Evolutionary conservation across 2,888 invertebrate species (phyloP).

Genomic region (Chirona hameri): DNA sequence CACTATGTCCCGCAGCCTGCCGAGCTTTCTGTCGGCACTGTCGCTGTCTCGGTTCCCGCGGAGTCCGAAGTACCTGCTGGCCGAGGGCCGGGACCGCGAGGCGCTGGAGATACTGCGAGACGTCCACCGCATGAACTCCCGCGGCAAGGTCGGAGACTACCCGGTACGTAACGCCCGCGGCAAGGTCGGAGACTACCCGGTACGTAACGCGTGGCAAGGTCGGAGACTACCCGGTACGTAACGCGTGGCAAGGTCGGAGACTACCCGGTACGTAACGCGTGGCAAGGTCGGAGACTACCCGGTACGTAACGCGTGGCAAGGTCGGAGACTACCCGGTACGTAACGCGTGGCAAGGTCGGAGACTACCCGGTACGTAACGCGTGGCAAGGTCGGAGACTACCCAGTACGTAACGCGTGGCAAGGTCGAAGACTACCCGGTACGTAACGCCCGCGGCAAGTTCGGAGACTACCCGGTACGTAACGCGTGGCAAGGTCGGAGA

Average conservation of each 20-base stretch:
- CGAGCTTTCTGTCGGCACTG: slow-evolving; percentile 2
- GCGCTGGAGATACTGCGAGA: slow-evolving; percentile 64
- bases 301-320: too few relatives aligned
- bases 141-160: slow-evolving; percentile 63
- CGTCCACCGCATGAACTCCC: slow-evolving; percentile 66
- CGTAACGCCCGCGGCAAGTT: slow-evolving; percentile 43
- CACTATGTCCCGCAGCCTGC: neutral
- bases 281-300: too few relatives aligned
- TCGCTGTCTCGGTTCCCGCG: slow-evolving; percentile 54
- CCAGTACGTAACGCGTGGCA: slow-evolving; percentile 49
- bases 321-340: too few relatives aligned
- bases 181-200: too few relatives aligned
- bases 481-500: slow-evolving; percentile 59
- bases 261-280: too few relatives aligned
- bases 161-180: slow-evolving; percentile 57
- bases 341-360: too few relatives aligned
- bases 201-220: too few relatives aligned
- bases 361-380: too few relatives aligned
- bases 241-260: too few relatives aligned
- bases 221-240: too few relatives aligned
- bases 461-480: too few relatives aligned
- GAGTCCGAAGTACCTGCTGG: slow-evolving; percentile 76
- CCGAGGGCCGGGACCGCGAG: slow-evolving; percentile 72
- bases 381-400: too few relatives aligned
- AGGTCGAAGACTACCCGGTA: slow-evolving; percentile 68